phyloP scores from a whole-genome alignment of 2,888 invertebrate genomes.

The Litoditis marina region DNA sequence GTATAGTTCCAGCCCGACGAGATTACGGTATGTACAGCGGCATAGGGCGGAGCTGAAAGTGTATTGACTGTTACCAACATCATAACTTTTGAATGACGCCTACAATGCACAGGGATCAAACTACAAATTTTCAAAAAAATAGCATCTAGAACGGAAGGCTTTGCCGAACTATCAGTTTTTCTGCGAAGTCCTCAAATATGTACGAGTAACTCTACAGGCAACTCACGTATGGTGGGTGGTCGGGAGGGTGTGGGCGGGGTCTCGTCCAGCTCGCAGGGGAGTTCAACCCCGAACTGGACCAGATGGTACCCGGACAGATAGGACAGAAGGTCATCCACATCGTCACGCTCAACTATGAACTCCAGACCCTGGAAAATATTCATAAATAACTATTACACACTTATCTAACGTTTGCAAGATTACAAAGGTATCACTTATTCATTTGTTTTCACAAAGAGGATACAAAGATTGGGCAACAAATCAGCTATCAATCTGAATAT shows the following conservation, averaged over 20 bases:
- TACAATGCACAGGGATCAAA: no score
- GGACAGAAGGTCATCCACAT: conserved; percentile 63
- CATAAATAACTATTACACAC: background rate
- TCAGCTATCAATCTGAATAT: no score
- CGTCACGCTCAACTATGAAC: conserved; percentile 63
- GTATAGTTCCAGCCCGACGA: conserved; percentile 58
- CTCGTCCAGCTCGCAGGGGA: conserved; percentile 29
- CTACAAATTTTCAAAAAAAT: no score
- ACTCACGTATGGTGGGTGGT: conserved; percentile 20
- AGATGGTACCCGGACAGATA: conserved; percentile 57
- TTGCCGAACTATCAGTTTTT: no score
- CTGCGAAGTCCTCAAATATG: no score
- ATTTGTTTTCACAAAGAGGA: no score
- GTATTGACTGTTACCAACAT: no score
- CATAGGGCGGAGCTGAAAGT: conserved; percentile 50
- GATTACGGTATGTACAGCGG: conserved; percentile 48
- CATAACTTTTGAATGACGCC: no score
- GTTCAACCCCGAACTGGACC: conserved; percentile 23
- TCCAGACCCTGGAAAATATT: conserved; percentile 42
- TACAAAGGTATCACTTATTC: no score
- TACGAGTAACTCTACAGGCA: no score
- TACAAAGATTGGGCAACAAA: no score
- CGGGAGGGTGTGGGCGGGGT: conserved; percentile 25
- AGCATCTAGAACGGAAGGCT: background rate
- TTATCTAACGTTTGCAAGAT: no score